Evolutionary conservation across 2,113 vertebrate species (phyloP).

Genomic region (Heterotilapia buettikoferi): DNA sequence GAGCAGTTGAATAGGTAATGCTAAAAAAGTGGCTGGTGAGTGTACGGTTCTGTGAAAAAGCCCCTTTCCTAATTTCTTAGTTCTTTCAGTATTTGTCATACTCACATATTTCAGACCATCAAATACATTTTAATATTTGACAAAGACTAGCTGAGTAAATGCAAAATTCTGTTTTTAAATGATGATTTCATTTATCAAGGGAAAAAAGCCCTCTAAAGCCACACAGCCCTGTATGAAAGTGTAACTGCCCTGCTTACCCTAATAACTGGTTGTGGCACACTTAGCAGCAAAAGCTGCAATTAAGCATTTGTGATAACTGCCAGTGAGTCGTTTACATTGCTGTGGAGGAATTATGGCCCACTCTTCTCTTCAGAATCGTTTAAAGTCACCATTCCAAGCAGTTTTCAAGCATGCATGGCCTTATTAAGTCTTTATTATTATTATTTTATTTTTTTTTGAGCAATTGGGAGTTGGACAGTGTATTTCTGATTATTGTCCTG

Average conservation of each 20-base stretch:
- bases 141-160: neutral
- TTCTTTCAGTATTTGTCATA: neutral
- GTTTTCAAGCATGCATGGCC: neutral
- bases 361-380: neutral
- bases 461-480: neutral
- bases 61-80: rapidly evolving
- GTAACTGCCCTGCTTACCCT: neutral
- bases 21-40: rapidly evolving
- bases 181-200: rapidly evolving
- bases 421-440: neutral
- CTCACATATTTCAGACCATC: neutral
- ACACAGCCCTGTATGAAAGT: neutral
- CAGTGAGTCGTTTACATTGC: neutral
- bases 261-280: neutral
- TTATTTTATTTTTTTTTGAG: no score
- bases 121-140: rapidly evolving
- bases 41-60: neutral
- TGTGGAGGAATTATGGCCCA: neutral
- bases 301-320: neutral
- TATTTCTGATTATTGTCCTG: neutral
- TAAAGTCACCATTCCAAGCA: neutral
- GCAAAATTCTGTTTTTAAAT: neutral
- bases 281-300: neutral
- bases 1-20: neutral
- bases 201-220: neutral